Base-by-base conservation (phyloP, 2,888 invertebrate species). In the Dermolepida albohirtum region DNA sequence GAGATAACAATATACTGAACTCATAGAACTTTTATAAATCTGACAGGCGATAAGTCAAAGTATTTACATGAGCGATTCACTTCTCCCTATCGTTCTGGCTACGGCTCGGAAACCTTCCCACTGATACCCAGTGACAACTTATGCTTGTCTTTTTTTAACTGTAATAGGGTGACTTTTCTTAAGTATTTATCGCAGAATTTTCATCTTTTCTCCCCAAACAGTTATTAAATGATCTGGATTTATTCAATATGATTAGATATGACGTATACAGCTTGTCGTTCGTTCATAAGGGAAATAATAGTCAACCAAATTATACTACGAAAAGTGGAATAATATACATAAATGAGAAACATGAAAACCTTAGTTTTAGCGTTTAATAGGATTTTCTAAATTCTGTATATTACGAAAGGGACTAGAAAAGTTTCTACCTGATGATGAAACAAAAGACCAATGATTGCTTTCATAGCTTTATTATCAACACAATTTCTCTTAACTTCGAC, bases 11-110 rank as follows among this genome's bases (percentile, higher is more conserved):
- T 74, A 72, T 74, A 77, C 78, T 76, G 76, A 76, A 75, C 78
- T 75, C 75, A 71, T 75, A 75, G 73, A 78, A 78, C 75, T 78
- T 79, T 78, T 78, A 75, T 77, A 78, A 78, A 78, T 78, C 78
- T 77, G 78, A 77, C 78, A 77, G 78, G 74, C 78, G 78, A 78
- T 78, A 78, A 78, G 78, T 78, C 77, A 76, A 77, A 76, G 77
- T 77, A 77, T 77, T 77, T 78, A 77, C 77, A 78, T 75, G 76
- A 75, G 74, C 74, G 74, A 76, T 73, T 75, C 76, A 72, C 74
- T 75, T 71, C 73, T 72, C 72, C 70, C 73, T 74, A 73, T 75
- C 74, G 67, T 68, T 17, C 64, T 64, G 51, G 50, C 64, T 54
- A 16, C 50, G 54, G 64, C 52, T 51, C 52, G 64, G 64, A 64